Percentiles rank a stretch among this genome's conserved stretches.
These are phyloP conservation scores for Megalurothrips usitatus DNA, from an alignment of 2,888 invertebrate genomes.

Conservation along the genomic window DNA sequence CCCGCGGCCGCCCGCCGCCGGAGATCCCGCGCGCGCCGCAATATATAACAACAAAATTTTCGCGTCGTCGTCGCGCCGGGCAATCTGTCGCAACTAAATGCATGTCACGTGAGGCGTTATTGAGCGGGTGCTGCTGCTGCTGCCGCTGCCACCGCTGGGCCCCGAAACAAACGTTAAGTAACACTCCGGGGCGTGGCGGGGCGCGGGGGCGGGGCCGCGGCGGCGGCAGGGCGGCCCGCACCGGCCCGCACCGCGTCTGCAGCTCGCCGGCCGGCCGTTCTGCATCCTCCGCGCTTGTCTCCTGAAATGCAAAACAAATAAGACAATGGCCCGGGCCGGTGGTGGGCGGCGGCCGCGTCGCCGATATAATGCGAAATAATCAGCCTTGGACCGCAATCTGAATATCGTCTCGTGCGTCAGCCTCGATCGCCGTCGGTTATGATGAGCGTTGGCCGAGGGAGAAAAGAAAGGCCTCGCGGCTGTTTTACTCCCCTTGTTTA, in stretches of 20 bases:
- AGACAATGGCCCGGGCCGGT: not conserved
- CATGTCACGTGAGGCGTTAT: not conserved
- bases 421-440: not conserved
- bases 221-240: not conserved
- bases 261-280: not conserved
- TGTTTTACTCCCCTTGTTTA: not conserved
- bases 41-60: no score
- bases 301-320: no score
- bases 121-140: not conserved
- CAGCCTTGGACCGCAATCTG: not conserved
- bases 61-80: not conserved
- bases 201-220: not conserved
- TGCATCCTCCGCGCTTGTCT: not conserved
- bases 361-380: not conserved
- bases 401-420: not conserved
- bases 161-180: not conserved
- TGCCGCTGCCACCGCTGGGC: not conserved
- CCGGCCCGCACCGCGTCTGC: not conserved
- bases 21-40: not conserved
- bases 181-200: not conserved
- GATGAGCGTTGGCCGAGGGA: not conserved
- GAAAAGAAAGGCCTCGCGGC: not conserved
- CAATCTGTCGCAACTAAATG: not conserved
- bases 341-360: not conserved
- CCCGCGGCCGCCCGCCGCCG: no score